Evolutionary conservation across 2,113 vertebrate genomes (phyloP), one percentile per base, ranked within the genome.

Genomic region (Chelonoidis abingdonii): DNA sequence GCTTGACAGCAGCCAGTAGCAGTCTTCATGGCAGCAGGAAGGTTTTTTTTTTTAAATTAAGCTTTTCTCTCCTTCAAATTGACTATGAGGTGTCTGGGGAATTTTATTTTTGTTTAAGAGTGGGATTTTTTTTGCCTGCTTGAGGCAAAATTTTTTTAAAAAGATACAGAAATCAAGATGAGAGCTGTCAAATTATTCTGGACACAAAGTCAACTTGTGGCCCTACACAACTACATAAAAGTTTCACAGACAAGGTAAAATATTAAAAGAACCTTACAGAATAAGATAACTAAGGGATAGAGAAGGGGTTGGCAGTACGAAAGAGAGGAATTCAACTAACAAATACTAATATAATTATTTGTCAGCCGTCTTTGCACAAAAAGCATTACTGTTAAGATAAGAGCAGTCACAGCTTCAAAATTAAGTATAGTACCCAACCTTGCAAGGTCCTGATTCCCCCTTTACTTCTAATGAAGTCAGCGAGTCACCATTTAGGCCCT

Each of bases 301-400:
- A 94, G 88, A 95, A 82, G 89, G 53, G 89, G 87, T 87, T 89
- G 94, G 95, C 93, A 97, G 95, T 93, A 93, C 57, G 88, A 96
- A 27, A 78, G 89, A 97, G 96, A 97, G 95, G 93, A 97, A 97
- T 96, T 97, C 95, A 89, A 24, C 93, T 93, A 97, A 97, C 96
- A 97, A 97, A 95, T 93, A 97, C 4, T 87, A 57, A 79, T 84
- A 91, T 92, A 92, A 93, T 95, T 96, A 96, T 93, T 93, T 94
- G 94, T 96, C 96, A 80, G 92, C 86, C 94, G 92, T 95, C 94
- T 92, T 94, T 31, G 87, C 1, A 35, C 31, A 50, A 92, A 50
- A 41, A 92, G 80, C 19, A 76, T 88, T 49, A 25, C 41, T 92
- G 91, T 59, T 57, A 87, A 92, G 27, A 92, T 90, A 79, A 21